These are phyloP conservation scores for Crossocerus cetratus DNA, from an alignment of 2,888 invertebrate species.

Conservation along the genomic window DNA sequence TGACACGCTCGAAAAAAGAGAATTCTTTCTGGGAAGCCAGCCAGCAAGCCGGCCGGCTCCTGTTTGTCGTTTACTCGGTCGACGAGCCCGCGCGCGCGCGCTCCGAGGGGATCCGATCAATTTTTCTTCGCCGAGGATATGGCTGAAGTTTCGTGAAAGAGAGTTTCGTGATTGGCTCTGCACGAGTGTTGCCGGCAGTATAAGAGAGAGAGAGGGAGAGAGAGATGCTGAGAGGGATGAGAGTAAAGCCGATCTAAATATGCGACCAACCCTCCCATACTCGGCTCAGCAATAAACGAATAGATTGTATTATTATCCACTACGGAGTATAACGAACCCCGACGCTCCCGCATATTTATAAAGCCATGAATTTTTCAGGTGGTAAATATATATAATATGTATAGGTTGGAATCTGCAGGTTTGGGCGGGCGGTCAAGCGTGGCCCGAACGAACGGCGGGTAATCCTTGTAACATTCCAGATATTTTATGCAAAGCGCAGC, in stretches of 20 bases:
- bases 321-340: slow-evolving; percentile 9
- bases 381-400: background rate
- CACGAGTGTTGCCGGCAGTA: too few species aligned
- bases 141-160: too few species aligned
- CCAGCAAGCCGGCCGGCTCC: too few species aligned
- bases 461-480: slow-evolving; percentile 5
- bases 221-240: background rate
- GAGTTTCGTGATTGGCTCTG: too few species aligned
- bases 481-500: background rate
- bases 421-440: background rate
- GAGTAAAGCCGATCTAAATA: background rate
- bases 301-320: slow-evolving; percentile 32
- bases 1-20: too few species aligned
- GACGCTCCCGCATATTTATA: slow-evolving; percentile 3
- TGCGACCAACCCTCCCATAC: too few species aligned
- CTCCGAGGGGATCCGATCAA: too few species aligned
- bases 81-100: too few species aligned
- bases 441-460: background rate
- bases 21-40: too few species aligned
- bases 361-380: slow-evolving; percentile 26
- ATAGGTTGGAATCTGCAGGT: background rate
- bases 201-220: too few species aligned
- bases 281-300: slow-evolving; percentile 29
- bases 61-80: too few species aligned
- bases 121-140: too few species aligned